Conservation (phyloP, 2,888 invertebrate species). For the Drosophila infuscata region DNA sequence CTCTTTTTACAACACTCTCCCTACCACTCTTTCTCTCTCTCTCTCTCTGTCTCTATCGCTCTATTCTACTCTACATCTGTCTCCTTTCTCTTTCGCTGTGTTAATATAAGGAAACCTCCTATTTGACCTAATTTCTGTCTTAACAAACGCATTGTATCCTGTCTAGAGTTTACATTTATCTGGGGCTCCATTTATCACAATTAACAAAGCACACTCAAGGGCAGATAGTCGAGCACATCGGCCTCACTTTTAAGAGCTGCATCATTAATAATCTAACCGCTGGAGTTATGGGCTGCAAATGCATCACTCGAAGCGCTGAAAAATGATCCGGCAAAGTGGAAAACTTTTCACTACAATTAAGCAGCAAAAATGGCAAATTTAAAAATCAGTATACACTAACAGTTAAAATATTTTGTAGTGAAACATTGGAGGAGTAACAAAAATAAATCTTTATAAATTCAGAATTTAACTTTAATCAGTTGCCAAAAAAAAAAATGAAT, state of each 20-base stretch:
- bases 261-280: slow-evolving; percentile 31
- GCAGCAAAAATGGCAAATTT: not conserved
- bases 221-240: not conserved
- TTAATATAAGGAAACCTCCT: slow-evolving; percentile 33
- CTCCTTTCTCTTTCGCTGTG: not conserved
- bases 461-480: not conserved
- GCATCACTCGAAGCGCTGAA: slow-evolving; percentile 4
- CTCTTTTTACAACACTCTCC: not conserved
- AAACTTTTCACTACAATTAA: slow-evolving; percentile 18
- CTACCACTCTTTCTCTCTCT: not conserved
- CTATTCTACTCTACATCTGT: not conserved
- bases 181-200: slow-evolving; percentile 31
- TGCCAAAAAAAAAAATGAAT: not conserved
- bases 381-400: slow-evolving; percentile 38
- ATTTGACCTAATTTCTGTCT: slow-evolving; percentile 53
- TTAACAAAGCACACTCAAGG: slow-evolving; percentile 8
- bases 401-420: not conserved
- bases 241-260: slow-evolving; percentile 10
- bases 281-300: not conserved
- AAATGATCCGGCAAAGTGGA: slow-evolving; percentile 14
- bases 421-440: not conserved
- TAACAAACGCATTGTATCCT: slow-evolving; percentile 39
- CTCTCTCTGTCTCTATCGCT: not conserved
- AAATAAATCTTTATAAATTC: not conserved
- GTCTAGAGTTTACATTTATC: slow-evolving; percentile 25